Conservation (phyloP, 2,797 vertebrate genomes). For the Ambastaia sidthimunki region DNA sequence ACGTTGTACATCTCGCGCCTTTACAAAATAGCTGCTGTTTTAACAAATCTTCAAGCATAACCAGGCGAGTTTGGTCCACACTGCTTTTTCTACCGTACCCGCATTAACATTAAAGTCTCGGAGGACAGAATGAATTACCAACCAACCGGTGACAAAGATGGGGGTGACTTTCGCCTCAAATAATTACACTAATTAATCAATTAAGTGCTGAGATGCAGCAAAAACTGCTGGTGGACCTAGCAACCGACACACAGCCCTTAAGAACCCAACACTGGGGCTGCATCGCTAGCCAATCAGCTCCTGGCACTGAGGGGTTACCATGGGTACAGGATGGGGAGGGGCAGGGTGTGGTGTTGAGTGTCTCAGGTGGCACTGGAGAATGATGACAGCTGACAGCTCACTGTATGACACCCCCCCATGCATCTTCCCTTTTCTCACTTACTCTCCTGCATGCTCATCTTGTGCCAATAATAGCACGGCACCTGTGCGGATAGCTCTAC, state of each 20-base stretch:
- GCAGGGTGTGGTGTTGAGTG: slow-evolving; percentile 75
- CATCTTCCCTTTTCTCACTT: slow-evolving; percentile 53
- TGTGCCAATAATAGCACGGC: slow-evolving; percentile 75
- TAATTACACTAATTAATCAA: slow-evolving; percentile 85
- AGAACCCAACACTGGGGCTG: slow-evolving; percentile 50
- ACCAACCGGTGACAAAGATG: slow-evolving; percentile 70
- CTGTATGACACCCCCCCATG: slow-evolving; percentile 68
- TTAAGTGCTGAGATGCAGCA: slow-evolving; percentile 78
- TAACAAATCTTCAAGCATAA: slow-evolving; percentile 6
- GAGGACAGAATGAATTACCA: slow-evolving; percentile 66
- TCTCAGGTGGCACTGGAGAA: slow-evolving; percentile 80
- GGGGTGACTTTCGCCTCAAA: slow-evolving; percentile 77
- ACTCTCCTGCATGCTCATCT: slow-evolving; percentile 73
- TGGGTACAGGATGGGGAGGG: slow-evolving; percentile 73
- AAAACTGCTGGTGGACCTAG: slow-evolving; percentile 55
- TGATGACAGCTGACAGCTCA: slow-evolving; percentile 79
- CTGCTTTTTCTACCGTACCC: slow-evolving; percentile 26
- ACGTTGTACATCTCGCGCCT: slow-evolving; percentile 7
- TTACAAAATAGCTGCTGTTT: slow-evolving; percentile 22
- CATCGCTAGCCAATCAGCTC: slow-evolving; percentile 59
- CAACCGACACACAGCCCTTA: slow-evolving; percentile 56
- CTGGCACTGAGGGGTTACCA: slow-evolving; percentile 70
- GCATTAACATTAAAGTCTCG: slow-evolving; percentile 44
- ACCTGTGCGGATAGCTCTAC: slow-evolving; percentile 73
- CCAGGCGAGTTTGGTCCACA: neutral